Base-by-base conservation (phyloP, 2,888 invertebrate species). In the Cryptocephalus primarius region DNA sequence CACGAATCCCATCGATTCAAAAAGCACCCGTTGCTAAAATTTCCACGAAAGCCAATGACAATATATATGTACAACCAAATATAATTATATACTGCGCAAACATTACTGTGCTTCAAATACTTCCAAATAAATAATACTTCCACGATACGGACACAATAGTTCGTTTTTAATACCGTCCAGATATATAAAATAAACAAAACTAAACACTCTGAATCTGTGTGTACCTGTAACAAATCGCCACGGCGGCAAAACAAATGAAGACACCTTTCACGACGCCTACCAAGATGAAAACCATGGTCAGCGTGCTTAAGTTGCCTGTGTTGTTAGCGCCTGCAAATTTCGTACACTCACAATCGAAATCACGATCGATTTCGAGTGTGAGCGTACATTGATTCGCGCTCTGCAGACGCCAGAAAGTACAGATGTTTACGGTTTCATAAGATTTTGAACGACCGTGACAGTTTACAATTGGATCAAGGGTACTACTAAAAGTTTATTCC, bases 151-250 rank as follows among this genome's bases (percentile, higher is more conserved):
- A 22, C 22, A 22, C 22, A 22, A 22, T 22, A 4, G 2, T 4
- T 22, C 22, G 22, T 22, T 22, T 22, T 4, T 2, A 22, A 22
- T 22, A 22, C 6, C 22, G 2, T 22, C 22, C 22, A 22, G 22
- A 22, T 22, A 22, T 22, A 22, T 22, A 22, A 22, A 22, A 22
- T 22, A 22, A 22, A 22, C 22, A 22, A 22, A 22, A 6, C 6
- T 4, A 22, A 22, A 22, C 22, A 22, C 22, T 22, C 22, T 22
- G 22, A 22, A 22, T 22, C 22, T 22, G 22, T 22, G 9, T 14
- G 70, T 83, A 91, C 91, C 91, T 91, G 89, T 89, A 91, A 82
- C 90, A 90, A 82, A 87, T 85, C 74, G 91, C 91, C 82, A 88
- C 80, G 77, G 88, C 81, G 76, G 91, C 88, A 83, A 91, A 91